Evolutionary conservation across 2,888 invertebrate species (phyloP).

Genomic region (Meteorus cinctellus): DNA sequence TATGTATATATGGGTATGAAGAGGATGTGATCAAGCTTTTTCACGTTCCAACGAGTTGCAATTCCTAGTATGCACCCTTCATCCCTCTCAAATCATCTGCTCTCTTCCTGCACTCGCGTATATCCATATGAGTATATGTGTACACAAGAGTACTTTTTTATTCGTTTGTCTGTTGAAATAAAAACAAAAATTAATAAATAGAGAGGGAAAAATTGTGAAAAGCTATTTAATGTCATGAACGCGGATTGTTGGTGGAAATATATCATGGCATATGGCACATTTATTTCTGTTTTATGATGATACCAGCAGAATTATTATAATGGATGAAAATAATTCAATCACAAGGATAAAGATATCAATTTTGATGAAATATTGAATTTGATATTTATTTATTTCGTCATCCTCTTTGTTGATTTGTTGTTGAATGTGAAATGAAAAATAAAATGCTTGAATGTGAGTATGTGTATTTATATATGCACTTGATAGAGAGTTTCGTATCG

Average conservation of each 20-base stretch:
- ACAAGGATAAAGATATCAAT: neutral
- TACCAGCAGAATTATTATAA: neutral
- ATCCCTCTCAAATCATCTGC: slow-evolving; percentile 39
- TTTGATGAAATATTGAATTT: neutral
- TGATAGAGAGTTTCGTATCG: slow-evolving; percentile 13
- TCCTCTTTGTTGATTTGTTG: neutral
- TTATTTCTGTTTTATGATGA: neutral
- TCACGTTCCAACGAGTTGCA: neutral
- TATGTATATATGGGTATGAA: neutral
- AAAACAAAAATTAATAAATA: neutral
- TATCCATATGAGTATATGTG: neutral
- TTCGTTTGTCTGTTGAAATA: neutral
- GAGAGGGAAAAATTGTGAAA: neutral
- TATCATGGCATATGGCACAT: neutral
- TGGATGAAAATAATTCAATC: neutral
- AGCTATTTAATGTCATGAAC: neutral
- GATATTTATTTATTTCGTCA: neutral
- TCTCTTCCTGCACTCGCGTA: slow-evolving; percentile 17
- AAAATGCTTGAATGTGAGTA: neutral
- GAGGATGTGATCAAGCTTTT: neutral
- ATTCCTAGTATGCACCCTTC: neutral
- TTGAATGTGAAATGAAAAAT: neutral
- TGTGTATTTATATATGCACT: neutral
- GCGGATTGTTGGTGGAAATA: neutral
- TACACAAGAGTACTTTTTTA: no score